Percentiles rank a stretch among this genome's conserved stretches.
phyloP scores from a whole-genome alignment of 1,140 invertebrate species.

The Leptoteleia sp. region DNA sequence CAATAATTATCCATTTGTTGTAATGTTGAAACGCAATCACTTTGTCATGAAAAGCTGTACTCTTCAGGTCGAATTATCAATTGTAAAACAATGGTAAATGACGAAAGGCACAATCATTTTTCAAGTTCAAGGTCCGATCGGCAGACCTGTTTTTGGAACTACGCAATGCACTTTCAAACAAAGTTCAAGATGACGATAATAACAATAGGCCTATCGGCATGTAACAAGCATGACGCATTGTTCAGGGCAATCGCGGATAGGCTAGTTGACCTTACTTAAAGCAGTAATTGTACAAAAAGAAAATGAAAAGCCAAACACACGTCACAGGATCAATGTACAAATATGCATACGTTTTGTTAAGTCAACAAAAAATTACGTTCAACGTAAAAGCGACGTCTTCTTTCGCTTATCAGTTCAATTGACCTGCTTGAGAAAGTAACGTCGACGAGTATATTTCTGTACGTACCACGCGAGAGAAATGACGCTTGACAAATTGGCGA shows the following conservation, averaged over 20 bases:
- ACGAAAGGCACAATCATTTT: too few species aligned
- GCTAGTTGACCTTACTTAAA: conserved; percentile 72
- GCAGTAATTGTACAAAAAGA: conserved; percentile 61
- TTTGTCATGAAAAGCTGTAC: too few species aligned
- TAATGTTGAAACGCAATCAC: too few species aligned
- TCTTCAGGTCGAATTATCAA: too few species aligned
- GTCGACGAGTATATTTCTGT: too few species aligned
- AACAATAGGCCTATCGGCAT: conserved; percentile 45
- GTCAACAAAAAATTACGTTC: conserved; percentile 19
- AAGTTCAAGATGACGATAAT: conserved; percentile 36
- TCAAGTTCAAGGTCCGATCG: too few species aligned
- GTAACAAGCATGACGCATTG: conserved; percentile 43
- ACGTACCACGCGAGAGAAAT: too few species aligned
- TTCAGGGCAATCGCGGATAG: conserved; percentile 57
- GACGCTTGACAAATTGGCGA: too few species aligned
- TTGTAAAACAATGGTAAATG: too few species aligned
- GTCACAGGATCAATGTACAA: conserved; percentile 46
- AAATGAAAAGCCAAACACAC: conserved; percentile 56
- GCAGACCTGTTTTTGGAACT: conserved; percentile 40
- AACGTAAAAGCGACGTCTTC: conserved; percentile 6
- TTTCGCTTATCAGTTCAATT: background rate
- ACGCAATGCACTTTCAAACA: conserved; percentile 21
- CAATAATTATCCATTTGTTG: too few species aligned
- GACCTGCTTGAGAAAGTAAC: conserved; percentile 8
- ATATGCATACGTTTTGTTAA: conserved; percentile 18